A percentile compares a stretch with the other conserved stretches of the same genome.
Conservation (phyloP, 2,797 vertebrate species). For the Pogoniulus pusillus region DNA sequence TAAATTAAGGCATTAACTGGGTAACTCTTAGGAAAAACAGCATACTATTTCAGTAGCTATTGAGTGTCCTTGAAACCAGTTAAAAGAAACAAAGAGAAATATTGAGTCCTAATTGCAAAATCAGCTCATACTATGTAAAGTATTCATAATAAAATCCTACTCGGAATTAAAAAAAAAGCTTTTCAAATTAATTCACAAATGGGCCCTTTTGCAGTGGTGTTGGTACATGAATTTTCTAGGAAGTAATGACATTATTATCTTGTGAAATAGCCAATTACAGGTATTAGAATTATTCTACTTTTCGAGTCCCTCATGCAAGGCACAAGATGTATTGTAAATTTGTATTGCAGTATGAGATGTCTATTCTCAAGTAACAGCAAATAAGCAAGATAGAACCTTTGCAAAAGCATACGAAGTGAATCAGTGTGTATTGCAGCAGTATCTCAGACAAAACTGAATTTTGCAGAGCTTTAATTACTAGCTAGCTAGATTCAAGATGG, state of each 20-base stretch:
- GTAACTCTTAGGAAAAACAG: background rate
- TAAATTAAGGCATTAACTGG: background rate
- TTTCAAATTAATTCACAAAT: background rate
- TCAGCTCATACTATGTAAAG: background rate
- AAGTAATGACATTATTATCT: background rate
- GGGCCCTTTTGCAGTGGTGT: background rate
- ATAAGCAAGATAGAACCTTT: background rate
- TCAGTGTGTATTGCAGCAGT: background rate
- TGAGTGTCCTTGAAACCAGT: background rate
- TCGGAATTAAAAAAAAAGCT: background rate
- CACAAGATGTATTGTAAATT: background rate
- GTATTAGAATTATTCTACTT: background rate
- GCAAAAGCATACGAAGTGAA: background rate
- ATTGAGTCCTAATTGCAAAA: background rate
- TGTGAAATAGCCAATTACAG: background rate
- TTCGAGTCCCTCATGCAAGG: background rate
- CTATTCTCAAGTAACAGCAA: background rate
- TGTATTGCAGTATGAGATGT: background rate
- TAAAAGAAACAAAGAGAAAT: background rate
- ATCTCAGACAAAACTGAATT: conserved; percentile 1
- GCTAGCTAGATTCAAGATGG: conserved; percentile 53
- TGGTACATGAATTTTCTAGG: background rate
- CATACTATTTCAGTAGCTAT: background rate
- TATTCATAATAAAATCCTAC: background rate
- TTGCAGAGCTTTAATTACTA: conserved; percentile 53